Base-by-base conservation (phyloP, 2,113 vertebrate species). In the Baryphthengus martii region DNA sequence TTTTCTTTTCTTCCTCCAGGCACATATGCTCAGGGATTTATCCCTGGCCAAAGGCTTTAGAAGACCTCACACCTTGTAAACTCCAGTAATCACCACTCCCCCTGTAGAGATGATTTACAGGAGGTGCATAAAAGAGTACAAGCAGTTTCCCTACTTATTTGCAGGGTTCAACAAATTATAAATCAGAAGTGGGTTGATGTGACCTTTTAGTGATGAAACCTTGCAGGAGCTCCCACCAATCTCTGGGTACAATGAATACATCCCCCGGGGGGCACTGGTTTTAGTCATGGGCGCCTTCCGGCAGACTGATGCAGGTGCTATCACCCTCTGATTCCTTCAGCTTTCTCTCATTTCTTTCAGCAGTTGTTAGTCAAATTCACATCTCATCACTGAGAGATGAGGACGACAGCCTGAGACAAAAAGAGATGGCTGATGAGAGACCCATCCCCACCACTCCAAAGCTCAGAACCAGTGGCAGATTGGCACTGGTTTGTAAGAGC, bases 341-440 rank as follows among this genome's bases (percentile, higher is more conserved):
- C 39, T 87, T 90, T 86, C 89, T 95, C 62, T 93, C 75, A 77
- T 76, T 72, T 78, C 35, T 49, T 84, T 93, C 83, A 87, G 47
- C 52, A 93, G 86, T 42, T 81, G 8, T 68, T 65, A 89, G n/a
- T 61, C 45, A 77, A 70, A 93, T 71, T 86, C 61, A 67, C 19
- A 80, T 77, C 59, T 95, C 31, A 26, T 80, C 40, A 49, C 28
- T 8, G 29, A 70, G 7, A 84, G 55, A 15, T 44, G 59, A 85
- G 90, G 67, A 21, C 20, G 83, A 44, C 26, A 67, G 35, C 42
- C 49, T 63, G 52, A 55, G 35, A 61, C 33, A 52, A 86, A 74
- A 80, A 61, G 44, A 91, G 82, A 65, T 4, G 4, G n/a, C 15
- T 76, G 67, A 67, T n/a, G 28, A 77, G 73, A 76, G 91, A 45